Evolutionary conservation across 2,113 vertebrate genomes (phyloP), one percentile per base, ranked within the genome.

Genomic region (Gallinago media): DNA sequence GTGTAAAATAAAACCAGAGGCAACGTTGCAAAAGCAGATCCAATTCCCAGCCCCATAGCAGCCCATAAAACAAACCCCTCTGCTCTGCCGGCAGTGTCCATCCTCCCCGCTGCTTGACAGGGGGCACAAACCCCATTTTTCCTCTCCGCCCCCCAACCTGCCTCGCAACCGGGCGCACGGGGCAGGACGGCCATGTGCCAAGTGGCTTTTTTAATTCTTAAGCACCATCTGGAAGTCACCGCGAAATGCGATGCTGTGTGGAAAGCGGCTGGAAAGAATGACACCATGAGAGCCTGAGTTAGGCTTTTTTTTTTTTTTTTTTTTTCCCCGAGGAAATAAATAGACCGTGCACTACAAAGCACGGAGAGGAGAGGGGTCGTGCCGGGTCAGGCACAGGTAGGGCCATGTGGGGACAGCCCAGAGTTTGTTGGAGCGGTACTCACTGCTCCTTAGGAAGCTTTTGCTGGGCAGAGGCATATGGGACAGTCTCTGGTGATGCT

Each of bases 201-300:
- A 76, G 76, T 42, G 38, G 29, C 66, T 68, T 92, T 93, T 88
- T 92, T 80, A 71, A 71, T 87, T 91, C 81, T 92, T 83, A 92
- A 89, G 88, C 63, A 52, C 52, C 47, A 80, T 85, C 95, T 98
- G 96, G 96, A 98, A 98, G 97, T 95, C 91, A 71, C 94, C 3
- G 16, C 22, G 96, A 98, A 97, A 98, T 25, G 76, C 2, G 26
- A 97, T 95, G 94, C 92, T 97, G 56, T 15, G 75, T 92, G 92
- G 97, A 98, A 98, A 97, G 94, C 50, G 63, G 9, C 91, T 98
- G 98, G 97, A 98, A 98, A 98, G 94, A 98, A 97, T 96, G 97
- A 98, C 96, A 97, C 95, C 47, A 55, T 38, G 52, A 92, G 76
- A 96, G 71, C 66, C 62, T 91, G 11, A 66, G 36, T 90, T 88